Conservation (phyloP, 2,888 invertebrate species). For the Siphlonurus alternatus region DNA sequence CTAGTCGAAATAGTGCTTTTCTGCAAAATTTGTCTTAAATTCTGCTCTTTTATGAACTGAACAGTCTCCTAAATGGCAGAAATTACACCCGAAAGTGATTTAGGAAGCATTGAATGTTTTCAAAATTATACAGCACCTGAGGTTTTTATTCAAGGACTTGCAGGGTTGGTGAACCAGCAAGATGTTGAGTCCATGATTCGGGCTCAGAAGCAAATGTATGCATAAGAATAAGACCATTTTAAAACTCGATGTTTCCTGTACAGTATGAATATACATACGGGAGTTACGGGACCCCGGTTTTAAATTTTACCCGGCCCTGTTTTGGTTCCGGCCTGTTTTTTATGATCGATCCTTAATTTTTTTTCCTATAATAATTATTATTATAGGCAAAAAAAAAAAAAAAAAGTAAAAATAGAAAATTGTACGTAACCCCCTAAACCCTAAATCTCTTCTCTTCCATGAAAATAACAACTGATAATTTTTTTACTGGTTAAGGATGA, state of each 20-base stretch:
- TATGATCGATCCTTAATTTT: background rate
- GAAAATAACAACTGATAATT: too few species aligned
- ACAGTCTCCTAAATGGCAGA: slow-evolving; percentile 26
- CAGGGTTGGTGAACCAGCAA: slow-evolving; percentile 79
- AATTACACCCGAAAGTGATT: slow-evolving; percentile 31
- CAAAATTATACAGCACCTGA: slow-evolving; percentile 82
- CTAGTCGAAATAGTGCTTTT: too few species aligned
- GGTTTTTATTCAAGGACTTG: slow-evolving; percentile 81
- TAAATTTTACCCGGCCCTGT: too few species aligned
- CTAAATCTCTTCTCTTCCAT: too few species aligned
- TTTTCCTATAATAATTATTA: background rate
- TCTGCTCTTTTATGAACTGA: background rate
- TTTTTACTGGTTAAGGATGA: too few species aligned
- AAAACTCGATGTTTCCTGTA: too few species aligned
- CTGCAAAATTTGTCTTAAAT: too few species aligned
- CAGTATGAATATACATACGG: too few species aligned
- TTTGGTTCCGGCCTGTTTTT: background rate
- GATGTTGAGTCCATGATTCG: slow-evolving; percentile 80
- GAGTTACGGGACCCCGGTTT: too few species aligned
- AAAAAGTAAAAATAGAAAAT: too few species aligned
- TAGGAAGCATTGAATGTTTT: slow-evolving; percentile 65
- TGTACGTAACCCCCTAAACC: too few species aligned
- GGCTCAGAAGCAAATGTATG: slow-evolving; percentile 85
- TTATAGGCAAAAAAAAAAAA: too few species aligned
- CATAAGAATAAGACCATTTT: slow-evolving; percentile 8